Base-by-base conservation (phyloP, 2,797 vertebrate species). In the Pteronotus mesoamericanus region DNA sequence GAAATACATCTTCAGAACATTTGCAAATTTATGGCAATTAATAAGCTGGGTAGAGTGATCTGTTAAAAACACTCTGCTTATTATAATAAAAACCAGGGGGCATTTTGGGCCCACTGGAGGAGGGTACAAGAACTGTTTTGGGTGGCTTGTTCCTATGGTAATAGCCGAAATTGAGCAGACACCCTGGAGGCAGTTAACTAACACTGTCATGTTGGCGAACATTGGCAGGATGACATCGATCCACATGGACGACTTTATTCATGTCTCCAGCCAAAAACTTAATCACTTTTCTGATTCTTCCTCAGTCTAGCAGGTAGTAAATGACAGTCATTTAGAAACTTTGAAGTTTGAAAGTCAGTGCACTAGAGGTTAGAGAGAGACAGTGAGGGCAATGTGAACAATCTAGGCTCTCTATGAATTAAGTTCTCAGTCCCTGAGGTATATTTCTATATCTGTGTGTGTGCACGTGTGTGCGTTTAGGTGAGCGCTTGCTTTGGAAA, bases 201-300 rank as follows among this genome's bases (percentile, higher is more conserved):
- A 95, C 95, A 91, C 48, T 95, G 92, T 95, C 91, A 85, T 7
- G 14, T 86, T 89, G 44, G 66, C 29, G 64, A 69, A 87, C 66
- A 78, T 48, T 71, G 94, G 34, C 75, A 96, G 84, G 83, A 77
- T 91, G 91, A 95, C 84, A 87, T 89, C 39, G 68, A 96, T 96
- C 86, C 61, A 94, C 72, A 83, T 3, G 57, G 90, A 96, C 92
- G 94, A 71, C 69, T 97, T 96, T 93, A 97, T 96, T 92, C 69
- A 85, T 51, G 77, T 95, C 66, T 94, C 16, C 42, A 85, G 75
- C 39, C 48, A 48, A 87, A 96, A 77, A 61, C 26, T 53, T 96
- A 89, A 94, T 95, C 75, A 88, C 75, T 85, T 83, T 74, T 51
- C 79, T 95, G 78, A 83, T 68, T 91, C 75, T 87, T 96, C 79